Conservation (phyloP, 2,888 invertebrate species). For the Acleris cristana region DNA sequence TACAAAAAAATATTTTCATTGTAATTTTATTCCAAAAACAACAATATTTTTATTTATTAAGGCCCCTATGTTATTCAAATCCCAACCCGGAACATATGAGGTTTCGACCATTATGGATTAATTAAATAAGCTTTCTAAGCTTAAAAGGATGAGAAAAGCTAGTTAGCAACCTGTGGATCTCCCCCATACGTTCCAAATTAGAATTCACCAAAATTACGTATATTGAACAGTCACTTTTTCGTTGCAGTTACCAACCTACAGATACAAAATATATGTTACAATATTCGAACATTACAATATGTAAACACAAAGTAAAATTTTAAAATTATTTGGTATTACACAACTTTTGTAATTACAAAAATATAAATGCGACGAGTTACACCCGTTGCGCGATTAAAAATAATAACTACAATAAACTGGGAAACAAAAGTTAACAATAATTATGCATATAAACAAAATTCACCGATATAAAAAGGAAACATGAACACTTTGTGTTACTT, state of each 20-base stretch:
- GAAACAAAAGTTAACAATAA: slow-evolving; percentile 61
- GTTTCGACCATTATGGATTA: background rate
- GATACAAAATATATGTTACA: slow-evolving; percentile 58
- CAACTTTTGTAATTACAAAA: slow-evolving; percentile 67
- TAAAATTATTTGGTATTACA: slow-evolving; percentile 80
- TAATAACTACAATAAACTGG: slow-evolving; percentile 61
- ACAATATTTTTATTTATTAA: slow-evolving; percentile 59
- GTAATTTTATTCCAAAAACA: slow-evolving; percentile 60
- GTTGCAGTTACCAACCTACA: slow-evolving; percentile 65
- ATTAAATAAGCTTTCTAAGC: too few relatives aligned
- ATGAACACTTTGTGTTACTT: slow-evolving; percentile 75
- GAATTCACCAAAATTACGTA: slow-evolving; percentile 69
- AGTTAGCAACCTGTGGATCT: background rate
- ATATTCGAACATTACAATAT: slow-evolving; percentile 72
- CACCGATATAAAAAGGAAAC: slow-evolving; percentile 51
- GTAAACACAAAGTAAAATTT: slow-evolving; percentile 70
- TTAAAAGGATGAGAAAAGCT: background rate
- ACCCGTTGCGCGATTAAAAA: slow-evolving; percentile 67
- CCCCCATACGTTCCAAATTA: background rate
- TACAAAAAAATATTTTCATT: slow-evolving; percentile 63
- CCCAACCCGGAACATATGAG: slow-evolving; percentile 4
- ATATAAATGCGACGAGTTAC: slow-evolving; percentile 69
- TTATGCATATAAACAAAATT: slow-evolving; percentile 63
- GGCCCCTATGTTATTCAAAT: slow-evolving; percentile 71
- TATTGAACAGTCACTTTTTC: slow-evolving; percentile 63